A percentile compares a stretch with the other conserved stretches of the same genome.
These are phyloP conservation scores for Xyliphius kryptos DNA, from an alignment of 2,113 vertebrate species.

Conservation along the genomic window DNA sequence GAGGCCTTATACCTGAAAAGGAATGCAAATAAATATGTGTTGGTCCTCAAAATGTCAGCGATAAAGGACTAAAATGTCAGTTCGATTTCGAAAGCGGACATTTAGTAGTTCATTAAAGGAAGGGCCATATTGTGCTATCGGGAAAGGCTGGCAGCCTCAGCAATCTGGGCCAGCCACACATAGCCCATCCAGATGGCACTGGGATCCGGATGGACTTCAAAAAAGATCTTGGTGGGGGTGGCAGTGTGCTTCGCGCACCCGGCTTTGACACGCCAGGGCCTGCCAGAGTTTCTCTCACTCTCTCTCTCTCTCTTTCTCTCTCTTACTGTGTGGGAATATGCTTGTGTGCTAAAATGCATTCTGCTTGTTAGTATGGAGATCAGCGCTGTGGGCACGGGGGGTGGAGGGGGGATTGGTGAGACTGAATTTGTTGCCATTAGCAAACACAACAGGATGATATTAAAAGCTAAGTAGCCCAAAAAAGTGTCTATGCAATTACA, in stretches of 20 bases:
- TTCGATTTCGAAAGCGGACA: slow-evolving; percentile 48
- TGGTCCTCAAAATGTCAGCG: slow-evolving; percentile 42
- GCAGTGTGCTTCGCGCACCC: slow-evolving; percentile 41
- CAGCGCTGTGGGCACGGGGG: slow-evolving; percentile 39
- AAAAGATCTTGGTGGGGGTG: slow-evolving; percentile 50
- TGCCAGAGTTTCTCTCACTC: slow-evolving; percentile 33
- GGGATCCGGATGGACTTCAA: slow-evolving; percentile 49
- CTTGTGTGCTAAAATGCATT: slow-evolving; percentile 37
- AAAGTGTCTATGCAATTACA: slow-evolving; percentile 20
- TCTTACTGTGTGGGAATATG: slow-evolving; percentile 34
- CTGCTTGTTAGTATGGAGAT: slow-evolving; percentile 45
- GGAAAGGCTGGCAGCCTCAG: slow-evolving; percentile 47
- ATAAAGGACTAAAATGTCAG: slow-evolving; percentile 51
- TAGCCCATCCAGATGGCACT: slow-evolving; percentile 52
- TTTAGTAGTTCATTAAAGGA: slow-evolving; percentile 53
- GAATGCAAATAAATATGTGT: slow-evolving; percentile 34
- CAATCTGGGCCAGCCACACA: slow-evolving; percentile 45
- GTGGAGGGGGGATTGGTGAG: slow-evolving; percentile 17
- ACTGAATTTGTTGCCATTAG: slow-evolving; percentile 33
- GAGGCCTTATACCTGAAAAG: slow-evolving; percentile 11
- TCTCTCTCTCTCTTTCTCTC: slow-evolving; percentile 18
- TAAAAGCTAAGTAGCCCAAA: slow-evolving; percentile 31
- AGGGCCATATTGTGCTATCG: slow-evolving; percentile 48
- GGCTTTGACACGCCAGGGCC: slow-evolving; percentile 37
- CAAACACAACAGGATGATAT: slow-evolving; percentile 33